These are phyloP conservation scores for Chouioia cunea DNA, from an alignment of 2,888 invertebrate species.

Conservation along the genomic window DNA sequence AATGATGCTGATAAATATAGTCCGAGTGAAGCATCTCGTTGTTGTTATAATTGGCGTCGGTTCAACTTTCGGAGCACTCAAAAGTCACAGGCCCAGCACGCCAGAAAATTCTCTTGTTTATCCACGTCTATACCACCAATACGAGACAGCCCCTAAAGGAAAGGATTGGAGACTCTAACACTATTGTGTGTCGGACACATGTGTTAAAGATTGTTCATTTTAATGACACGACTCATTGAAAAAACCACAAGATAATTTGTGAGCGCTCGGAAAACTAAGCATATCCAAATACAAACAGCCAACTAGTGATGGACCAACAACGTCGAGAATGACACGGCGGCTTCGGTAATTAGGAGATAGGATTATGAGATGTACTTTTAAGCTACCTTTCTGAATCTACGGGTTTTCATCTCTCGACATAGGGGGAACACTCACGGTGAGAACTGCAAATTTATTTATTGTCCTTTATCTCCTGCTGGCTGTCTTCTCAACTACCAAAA, in stretches of 20 bases:
- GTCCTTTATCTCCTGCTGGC: neutral
- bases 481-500: too few relatives aligned
- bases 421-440: conserved; percentile 58
- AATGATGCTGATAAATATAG: conserved; percentile 3
- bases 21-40: too few relatives aligned
- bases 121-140: too few relatives aligned
- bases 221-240: conserved; percentile 25
- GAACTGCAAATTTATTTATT: conserved; percentile 60
- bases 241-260: conserved; percentile 50
- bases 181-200: too few relatives aligned
- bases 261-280: conserved; percentile 41
- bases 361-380: conserved; percentile 42
- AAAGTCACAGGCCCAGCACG: too few relatives aligned
- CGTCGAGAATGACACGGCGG: conserved; percentile 39
- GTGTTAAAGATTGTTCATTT: too few relatives aligned
- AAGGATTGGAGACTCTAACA: too few relatives aligned
- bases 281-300: conserved; percentile 32
- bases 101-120: too few relatives aligned
- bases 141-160: too few relatives aligned
- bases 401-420: conserved; percentile 56
- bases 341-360: conserved; percentile 51
- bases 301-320: conserved; percentile 19
- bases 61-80: too few relatives aligned
- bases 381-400: conserved; percentile 22
- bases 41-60: too few relatives aligned